These are phyloP conservation scores for Oenanthe melanoleuca DNA, from an alignment of 2,113 vertebrate species.

Conservation along the genomic window DNA sequence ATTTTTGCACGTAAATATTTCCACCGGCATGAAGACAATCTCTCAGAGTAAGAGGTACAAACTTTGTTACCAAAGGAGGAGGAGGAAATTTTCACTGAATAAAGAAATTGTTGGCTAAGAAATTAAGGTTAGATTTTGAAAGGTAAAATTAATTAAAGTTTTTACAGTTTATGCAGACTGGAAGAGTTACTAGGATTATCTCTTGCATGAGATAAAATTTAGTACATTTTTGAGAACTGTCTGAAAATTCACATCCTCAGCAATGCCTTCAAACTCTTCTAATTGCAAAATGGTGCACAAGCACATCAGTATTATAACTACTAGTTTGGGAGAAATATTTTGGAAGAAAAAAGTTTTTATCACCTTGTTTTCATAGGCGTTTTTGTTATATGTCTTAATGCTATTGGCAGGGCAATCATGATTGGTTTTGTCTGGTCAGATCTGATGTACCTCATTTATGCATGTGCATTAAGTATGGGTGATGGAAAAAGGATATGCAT, in stretches of 20 bases:
- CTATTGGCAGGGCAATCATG: neutral
- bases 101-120: neutral
- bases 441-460: accelerated
- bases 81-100: neutral
- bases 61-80: neutral
- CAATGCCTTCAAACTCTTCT: neutral
- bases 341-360: neutral
- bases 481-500: neutral
- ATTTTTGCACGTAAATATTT: neutral
- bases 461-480: neutral
- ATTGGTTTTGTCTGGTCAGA: neutral
- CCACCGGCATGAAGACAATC: accelerated
- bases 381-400: neutral
- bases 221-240: neutral
- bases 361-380: neutral
- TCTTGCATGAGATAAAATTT: neutral
- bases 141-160: neutral
- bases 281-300: neutral
- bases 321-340: neutral
- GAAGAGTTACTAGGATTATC: neutral
- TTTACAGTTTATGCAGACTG: neutral
- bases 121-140: neutral
- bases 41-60: neutral
- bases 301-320: accelerated
- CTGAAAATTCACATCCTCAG: neutral